Base-by-base conservation (phyloP, 2,888 invertebrate species). In the Xestia ashworthii region DNA sequence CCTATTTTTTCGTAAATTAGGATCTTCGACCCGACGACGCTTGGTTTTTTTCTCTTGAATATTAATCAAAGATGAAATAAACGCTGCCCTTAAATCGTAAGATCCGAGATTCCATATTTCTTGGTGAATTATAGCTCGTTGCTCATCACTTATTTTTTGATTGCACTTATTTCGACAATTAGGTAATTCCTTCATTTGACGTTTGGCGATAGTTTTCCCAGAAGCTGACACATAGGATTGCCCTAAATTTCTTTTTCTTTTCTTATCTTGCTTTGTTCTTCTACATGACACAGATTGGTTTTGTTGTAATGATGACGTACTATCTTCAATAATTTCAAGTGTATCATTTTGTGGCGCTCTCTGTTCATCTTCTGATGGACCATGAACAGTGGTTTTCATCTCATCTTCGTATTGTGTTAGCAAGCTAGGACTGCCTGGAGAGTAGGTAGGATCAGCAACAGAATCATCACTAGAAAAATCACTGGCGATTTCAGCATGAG, bases 221-320 rank as follows among this genome's bases (percentile, higher is more conserved):
- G 32, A 32, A 2, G 32, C 32, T 32, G 32, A 32, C 32, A 32
- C 32, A 32, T 32, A 32, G 32, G 32, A 32, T 32, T 32, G 32
- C 32, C 32, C 32, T 32, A 32, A 32, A 32, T 32, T 32, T 32
- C 32, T 32, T 32, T 32, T 32, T 32, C 32, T 55, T 67, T 55
- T 69, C 19, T 41, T 55, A 55, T 55, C 25, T 41, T 41, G 16
- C 25, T 44, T 70, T 4, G 25, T 41, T 44, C n/a, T 55, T 70
- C 25, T 70, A 44, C 70, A 70, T 6, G 70, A 6, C 55, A 55
- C 25, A 25, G 55, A 6, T 55, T 55, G 41, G 5, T 70, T 69
- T 70, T 70, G 55, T 70, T 55, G 53, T 69, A 11, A 16, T 69
- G n/a, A 48, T 48, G 44, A 46, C 66, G 67, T 32, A 50, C 32